These are phyloP conservation scores for Bellardia bayeri DNA, from an alignment of 2,888 invertebrate genomes.

Conservation along the genomic window DNA sequence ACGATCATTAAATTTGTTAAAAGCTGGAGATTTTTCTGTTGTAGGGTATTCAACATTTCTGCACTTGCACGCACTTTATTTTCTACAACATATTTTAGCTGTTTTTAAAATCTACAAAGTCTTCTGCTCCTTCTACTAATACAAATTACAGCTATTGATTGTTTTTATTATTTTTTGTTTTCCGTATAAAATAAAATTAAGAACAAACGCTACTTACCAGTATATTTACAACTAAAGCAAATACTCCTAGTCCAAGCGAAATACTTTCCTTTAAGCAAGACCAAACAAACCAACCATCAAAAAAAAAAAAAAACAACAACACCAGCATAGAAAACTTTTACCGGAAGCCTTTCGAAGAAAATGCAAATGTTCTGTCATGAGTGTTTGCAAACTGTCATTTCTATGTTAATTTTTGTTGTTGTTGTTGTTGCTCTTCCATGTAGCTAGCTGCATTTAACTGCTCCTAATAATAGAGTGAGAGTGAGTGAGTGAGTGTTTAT, in stretches of 20 bases:
- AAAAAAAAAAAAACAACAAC: too few relatives aligned
- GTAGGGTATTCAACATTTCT: slow-evolving; percentile 20
- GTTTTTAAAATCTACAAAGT: slow-evolving; percentile 3
- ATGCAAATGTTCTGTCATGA: slow-evolving; percentile 73
- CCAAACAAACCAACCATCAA: neutral
- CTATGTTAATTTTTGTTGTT: slow-evolving; percentile 68
- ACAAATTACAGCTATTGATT: slow-evolving; percentile 61
- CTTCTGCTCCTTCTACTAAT: slow-evolving; percentile 36
- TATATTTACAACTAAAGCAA: neutral
- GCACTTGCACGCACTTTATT: slow-evolving; percentile 46
- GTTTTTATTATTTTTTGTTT: neutral
- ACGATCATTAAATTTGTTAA: slow-evolving; percentile 14
- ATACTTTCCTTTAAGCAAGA: slow-evolving; percentile 50
- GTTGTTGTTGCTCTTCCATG: slow-evolving; percentile 9
- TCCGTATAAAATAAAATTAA: neutral
- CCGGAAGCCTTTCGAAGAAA: slow-evolving; percentile 74
- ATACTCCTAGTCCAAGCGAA: slow-evolving; percentile 4
- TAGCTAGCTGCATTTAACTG: slow-evolving; percentile 51
- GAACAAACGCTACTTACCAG: neutral
- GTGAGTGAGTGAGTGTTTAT: slow-evolving; percentile 13
- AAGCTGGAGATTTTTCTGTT: neutral
- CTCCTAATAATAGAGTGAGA: slow-evolving; percentile 58
- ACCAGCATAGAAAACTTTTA: slow-evolving; percentile 51
- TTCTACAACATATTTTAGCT: neutral
- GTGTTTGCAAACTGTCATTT: slow-evolving; percentile 71